Evolutionary conservation across 2,113 vertebrate species (phyloP).

Genomic region (Tursiops truncatus): DNA sequence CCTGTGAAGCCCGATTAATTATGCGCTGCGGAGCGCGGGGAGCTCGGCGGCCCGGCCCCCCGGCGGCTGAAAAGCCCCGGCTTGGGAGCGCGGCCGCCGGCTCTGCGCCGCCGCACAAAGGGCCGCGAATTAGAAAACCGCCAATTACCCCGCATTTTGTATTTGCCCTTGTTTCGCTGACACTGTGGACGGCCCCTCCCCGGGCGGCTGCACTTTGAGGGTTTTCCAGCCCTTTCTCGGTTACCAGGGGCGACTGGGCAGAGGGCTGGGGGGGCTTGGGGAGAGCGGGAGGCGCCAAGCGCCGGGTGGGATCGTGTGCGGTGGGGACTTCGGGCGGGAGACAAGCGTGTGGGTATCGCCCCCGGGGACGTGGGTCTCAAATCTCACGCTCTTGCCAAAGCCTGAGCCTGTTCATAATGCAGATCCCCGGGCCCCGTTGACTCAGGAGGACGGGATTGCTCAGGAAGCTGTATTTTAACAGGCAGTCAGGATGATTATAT

Average conservation of each 20-base stretch:
- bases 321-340: background rate
- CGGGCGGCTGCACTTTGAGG: constrained; percentile 83
- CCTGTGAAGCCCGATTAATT: constrained; percentile 97
- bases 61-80: constrained; percentile 84
- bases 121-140: constrained; percentile 83
- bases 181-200: constrained; percentile 75
- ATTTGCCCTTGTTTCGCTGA: constrained; percentile 81
- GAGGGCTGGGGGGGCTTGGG: constrained; percentile 73
- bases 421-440: background rate
- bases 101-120: constrained; percentile 84
- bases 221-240: constrained; percentile 83
- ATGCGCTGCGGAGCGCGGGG: constrained; percentile 91
- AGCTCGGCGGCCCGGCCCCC: constrained; percentile 82
- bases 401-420: background rate
- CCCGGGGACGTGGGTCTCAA: background rate
- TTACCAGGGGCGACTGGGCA: constrained; percentile 84
- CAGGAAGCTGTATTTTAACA: background rate
- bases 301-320: background rate
- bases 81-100: constrained; percentile 82
- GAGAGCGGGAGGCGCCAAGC: background rate
- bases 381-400: background rate
- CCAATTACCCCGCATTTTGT: constrained; percentile 86
- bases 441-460: background rate
- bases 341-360: background rate
- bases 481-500: background rate